A percentile compares a stretch with the other conserved stretches of the same genome.
These are phyloP conservation scores for Takifugu ocellatus DNA, from an alignment of 2,797 vertebrate species.

Conservation along the genomic window DNA sequence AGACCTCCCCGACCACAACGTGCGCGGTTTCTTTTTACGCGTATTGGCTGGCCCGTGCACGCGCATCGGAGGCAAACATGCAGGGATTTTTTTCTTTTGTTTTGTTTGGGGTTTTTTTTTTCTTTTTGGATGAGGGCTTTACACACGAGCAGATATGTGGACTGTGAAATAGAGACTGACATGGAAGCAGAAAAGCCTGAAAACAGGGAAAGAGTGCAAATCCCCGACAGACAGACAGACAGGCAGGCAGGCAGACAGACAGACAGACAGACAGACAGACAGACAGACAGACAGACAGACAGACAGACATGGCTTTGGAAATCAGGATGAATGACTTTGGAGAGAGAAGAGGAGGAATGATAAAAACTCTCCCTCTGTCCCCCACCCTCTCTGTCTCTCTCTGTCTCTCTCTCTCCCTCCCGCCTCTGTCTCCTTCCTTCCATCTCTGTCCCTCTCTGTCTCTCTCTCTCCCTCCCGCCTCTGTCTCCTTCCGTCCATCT, in stretches of 20 bases:
- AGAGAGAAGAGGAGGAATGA: no score
- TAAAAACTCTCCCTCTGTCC: no score
- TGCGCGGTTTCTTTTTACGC: no score
- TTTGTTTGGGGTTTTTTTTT: not conserved
- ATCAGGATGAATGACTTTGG: not conserved
- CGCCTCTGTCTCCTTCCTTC: no score
- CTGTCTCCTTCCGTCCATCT: no score
- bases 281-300: slow-evolving; percentile 54
- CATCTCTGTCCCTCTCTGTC: no score
- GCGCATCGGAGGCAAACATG: not conserved
- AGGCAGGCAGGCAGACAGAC: slow-evolving; percentile 54
- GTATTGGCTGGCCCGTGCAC: no score
- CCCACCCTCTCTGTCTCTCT: no score
- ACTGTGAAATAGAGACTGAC: not conserved
- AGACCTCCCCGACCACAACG: slow-evolving; percentile 26
- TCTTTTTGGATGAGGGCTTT: not conserved
- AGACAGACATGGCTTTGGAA: slow-evolving; percentile 53
- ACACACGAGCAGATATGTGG: slow-evolving; percentile 2
- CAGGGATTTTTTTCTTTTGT: no score
- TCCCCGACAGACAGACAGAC: slow-evolving; percentile 33
- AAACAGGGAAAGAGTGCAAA: slow-evolving; percentile 29
- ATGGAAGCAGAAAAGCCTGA: slow-evolving; percentile 8
- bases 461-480: no score
- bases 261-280: slow-evolving; percentile 35
- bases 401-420: no score